Evolutionary conservation across 2,113 vertebrate genomes (phyloP), one percentile per base, ranked within the genome.

Genomic region (Aleadryas rufinucha): DNA sequence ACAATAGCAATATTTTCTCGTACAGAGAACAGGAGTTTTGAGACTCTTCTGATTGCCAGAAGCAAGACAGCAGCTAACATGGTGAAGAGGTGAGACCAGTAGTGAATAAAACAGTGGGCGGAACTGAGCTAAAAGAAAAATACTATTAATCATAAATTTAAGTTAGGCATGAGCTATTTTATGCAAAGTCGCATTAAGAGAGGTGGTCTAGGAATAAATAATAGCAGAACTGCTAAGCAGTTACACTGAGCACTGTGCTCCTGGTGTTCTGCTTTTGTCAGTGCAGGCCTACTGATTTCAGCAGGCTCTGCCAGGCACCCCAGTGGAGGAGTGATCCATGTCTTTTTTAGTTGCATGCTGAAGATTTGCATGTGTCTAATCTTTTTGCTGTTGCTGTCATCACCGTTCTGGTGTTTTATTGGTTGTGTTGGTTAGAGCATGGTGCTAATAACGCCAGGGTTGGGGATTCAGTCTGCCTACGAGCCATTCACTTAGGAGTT

Each of bases 21-120:
- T 87, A 64, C 60, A 81, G 93, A 87, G 80, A 93, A 56, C 56
- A 87, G 72, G 64, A 79, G 61, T 95, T 90, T 90, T 94, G 64
- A 87, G 84, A 49, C 59, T 74, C 59, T 88, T 86, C 71, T 3
- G 35, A 92, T 84, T 56, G 79, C 85, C 60, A 86, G 85, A 84
- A 94, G 87, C 90, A 90, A 84, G 82, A 92, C 64, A 88, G 79
- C 88, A 93, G 83, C 90, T 97, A 90, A 70, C 11, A 12, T 68
- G 69, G 83, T 95, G 88, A 89, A 88, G 76, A 84, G 92, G 85
- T 90, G 93, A 96, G 79, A 68, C 30, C 31, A 60, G 37, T 4
- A 61, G 64, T 45, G 76, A 90, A 89, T 52, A 39, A 95, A 93
- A 84, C 2, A 14, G 76, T 84, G 59, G 56, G 82, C 75, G 89